Evolutionary conservation across 2,113 vertebrate species (phyloP).

Genomic region (Puffinus mauretanicus): DNA sequence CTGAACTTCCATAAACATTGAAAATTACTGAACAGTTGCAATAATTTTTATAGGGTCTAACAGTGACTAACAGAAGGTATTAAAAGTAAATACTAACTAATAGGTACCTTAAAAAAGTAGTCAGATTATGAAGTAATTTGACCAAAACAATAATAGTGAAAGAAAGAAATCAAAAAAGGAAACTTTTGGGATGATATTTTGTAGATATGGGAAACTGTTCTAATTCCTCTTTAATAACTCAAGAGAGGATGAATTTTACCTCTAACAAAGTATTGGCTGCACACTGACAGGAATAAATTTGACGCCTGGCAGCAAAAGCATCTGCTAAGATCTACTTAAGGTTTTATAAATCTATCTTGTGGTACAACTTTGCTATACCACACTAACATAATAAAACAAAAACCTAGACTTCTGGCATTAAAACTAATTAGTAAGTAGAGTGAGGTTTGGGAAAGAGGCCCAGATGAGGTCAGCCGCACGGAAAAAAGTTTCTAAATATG

Average conservation of each 20-base stretch:
- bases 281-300: conserved; percentile 24
- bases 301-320: background rate
- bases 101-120: background rate
- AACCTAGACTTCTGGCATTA: background rate
- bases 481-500: background rate
- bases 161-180: background rate
- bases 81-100: background rate
- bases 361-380: background rate
- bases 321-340: conserved; percentile 7
- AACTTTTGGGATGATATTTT: background rate
- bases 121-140: background rate
- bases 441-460: background rate
- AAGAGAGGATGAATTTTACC: background rate
- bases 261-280: background rate
- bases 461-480: background rate
- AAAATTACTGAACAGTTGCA: background rate
- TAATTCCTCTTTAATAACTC: conserved; percentile 8
- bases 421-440: background rate
- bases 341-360: conserved; percentile 31
- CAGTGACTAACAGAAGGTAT: background rate
- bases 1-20: background rate
- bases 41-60: background rate
- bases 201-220: background rate
- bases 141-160: background rate
- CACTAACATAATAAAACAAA: background rate